phyloP scores from a whole-genome alignment of 2,113 vertebrate genomes.

The Eonycteris spelaea region DNA sequence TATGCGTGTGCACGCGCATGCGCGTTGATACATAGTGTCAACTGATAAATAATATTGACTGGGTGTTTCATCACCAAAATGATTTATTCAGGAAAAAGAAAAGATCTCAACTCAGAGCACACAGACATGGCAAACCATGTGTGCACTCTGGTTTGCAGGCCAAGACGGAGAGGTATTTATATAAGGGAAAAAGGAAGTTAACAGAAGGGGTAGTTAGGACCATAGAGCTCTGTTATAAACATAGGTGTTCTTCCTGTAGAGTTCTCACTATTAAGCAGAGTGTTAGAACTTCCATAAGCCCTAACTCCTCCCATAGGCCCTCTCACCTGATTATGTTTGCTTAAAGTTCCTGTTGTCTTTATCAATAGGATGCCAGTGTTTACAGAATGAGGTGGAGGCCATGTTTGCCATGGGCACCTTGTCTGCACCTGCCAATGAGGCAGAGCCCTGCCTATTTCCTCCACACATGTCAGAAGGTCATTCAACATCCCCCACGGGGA shows the following conservation, averaged over 20 bases:
- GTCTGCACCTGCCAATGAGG: not conserved
- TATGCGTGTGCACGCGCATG: not conserved
- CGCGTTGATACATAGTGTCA: too few species aligned
- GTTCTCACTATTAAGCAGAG: not conserved
- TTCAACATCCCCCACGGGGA: not conserved
- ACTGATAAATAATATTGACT: too few species aligned
- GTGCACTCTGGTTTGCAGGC: not conserved
- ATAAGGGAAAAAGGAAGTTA: not conserved
- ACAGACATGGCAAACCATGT: not conserved
- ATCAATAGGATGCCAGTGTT: too few species aligned
- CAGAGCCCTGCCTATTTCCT: not conserved
- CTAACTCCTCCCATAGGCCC: not conserved
- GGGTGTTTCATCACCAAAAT: too few species aligned
- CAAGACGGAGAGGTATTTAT: not conserved
- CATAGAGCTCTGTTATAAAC: not conserved
- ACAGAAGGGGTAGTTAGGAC: not conserved
- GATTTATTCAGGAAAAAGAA: not conserved
- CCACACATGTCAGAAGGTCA: not conserved
- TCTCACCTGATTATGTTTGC: not conserved
- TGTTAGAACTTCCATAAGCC: not conserved
- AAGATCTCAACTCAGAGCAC: not conserved
- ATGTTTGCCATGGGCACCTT: too few species aligned
- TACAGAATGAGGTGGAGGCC: not conserved
- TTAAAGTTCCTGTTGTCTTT: not conserved
- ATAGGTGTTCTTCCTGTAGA: not conserved